Conservation (phyloP, 2,888 invertebrate species). For the Herminia tarsipennalis region DNA sequence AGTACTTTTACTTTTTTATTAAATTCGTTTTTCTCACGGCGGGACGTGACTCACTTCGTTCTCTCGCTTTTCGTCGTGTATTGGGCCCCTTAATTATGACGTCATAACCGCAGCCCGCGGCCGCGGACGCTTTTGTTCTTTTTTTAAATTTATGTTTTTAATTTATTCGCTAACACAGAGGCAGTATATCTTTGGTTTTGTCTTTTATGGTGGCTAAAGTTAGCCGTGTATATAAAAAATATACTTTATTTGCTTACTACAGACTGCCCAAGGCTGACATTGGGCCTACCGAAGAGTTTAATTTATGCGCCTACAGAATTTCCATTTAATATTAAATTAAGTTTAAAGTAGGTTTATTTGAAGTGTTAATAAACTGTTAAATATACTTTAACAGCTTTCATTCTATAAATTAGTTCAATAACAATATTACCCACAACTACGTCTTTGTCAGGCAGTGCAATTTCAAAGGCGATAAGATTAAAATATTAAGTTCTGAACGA, state of each 20-base stretch:
- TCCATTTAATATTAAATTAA: not conserved
- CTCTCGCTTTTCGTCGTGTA: slow-evolving; percentile 60
- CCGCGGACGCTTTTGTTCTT: slow-evolving; percentile 49
- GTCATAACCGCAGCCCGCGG: slow-evolving; percentile 64
- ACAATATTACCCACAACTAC: slow-evolving; percentile 25
- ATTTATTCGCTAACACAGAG: slow-evolving; percentile 69
- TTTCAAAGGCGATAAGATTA: slow-evolving; percentile 42
- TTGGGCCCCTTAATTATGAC: slow-evolving; percentile 76
- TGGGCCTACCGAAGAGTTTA: slow-evolving; percentile 16
- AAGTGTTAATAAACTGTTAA: not conserved
- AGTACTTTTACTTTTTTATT: slow-evolving; percentile 82
- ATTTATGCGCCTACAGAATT: slow-evolving; percentile 11
- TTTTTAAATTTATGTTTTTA: slow-evolving; percentile 63
- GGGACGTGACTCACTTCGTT: slow-evolving; percentile 66
- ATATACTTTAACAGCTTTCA: not conserved
- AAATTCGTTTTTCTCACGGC: slow-evolving; percentile 72
- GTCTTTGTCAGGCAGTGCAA: slow-evolving; percentile 34
- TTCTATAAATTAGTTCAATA: not conserved
- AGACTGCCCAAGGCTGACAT: slow-evolving; percentile 45
- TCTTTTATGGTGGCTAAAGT: slow-evolving; percentile 56
- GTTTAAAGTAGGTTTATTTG: not conserved
- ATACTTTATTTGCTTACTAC: slow-evolving; percentile 39
- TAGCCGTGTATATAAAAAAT: slow-evolving; percentile 41
- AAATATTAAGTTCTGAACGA: slow-evolving; percentile 66
- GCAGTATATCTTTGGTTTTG: slow-evolving; percentile 59